A percentile compares a stretch with the other conserved stretches of the same genome.
Conservation (phyloP, 2,888 invertebrate species). For the Brenthis ino region DNA sequence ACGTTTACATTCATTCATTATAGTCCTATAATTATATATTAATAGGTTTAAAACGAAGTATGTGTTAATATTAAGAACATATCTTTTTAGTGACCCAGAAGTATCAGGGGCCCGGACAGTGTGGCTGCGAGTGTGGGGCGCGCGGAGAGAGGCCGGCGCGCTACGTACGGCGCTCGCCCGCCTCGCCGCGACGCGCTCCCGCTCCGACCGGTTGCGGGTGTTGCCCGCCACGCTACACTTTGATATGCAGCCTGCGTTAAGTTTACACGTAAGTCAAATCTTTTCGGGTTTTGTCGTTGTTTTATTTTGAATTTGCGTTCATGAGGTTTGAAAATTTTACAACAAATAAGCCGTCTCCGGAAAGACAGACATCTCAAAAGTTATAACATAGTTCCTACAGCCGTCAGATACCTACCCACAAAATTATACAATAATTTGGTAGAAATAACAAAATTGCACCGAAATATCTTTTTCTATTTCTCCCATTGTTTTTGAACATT, state of each 20-base stretch:
- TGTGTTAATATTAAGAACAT: background rate
- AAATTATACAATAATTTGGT: too few relatives aligned
- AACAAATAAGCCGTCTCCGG: background rate
- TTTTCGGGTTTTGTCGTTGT: background rate
- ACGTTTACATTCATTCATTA: too few relatives aligned
- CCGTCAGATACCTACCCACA: too few relatives aligned
- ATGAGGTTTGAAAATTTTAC: background rate
- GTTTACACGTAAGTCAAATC: slow-evolving; percentile 83
- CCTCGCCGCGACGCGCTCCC: slow-evolving; percentile 57
- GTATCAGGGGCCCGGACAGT: slow-evolving; percentile 58
- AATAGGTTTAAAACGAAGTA: too few relatives aligned
- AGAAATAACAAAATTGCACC: too few relatives aligned
- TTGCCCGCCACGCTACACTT: slow-evolving; percentile 85
- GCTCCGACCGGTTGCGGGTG: slow-evolving; percentile 55
- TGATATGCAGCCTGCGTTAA: slow-evolving; percentile 87
- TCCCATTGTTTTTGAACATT: too few relatives aligned
- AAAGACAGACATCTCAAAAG: too few relatives aligned
- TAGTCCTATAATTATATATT: too few relatives aligned
- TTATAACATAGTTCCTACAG: too few relatives aligned
- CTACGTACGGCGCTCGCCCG: slow-evolving; percentile 65
- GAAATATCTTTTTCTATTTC: too few relatives aligned
- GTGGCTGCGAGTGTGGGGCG: slow-evolving; percentile 68
- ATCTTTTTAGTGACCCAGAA: slow-evolving; percentile 51
- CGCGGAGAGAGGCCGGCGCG: slow-evolving; percentile 62
- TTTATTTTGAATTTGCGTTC: background rate